Evolutionary conservation across 1,140 invertebrate species (phyloP).

Genomic region (Drosophila nigromelanica): DNA sequence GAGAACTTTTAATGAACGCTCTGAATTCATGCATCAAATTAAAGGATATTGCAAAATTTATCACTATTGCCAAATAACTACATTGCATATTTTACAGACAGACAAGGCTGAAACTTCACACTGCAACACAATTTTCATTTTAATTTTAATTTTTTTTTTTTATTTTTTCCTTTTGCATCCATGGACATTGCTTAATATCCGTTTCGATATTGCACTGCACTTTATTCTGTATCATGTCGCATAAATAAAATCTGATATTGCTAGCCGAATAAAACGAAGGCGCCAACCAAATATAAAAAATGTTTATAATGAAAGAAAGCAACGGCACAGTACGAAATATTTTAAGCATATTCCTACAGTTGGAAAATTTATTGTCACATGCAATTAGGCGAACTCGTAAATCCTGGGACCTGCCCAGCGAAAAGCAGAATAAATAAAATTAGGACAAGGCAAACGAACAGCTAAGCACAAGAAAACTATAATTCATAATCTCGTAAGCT

Average conservation of each 20-base stretch:
- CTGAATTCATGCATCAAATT: conserved; percentile 25
- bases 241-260: conserved; percentile 67
- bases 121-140: conserved; percentile 19
- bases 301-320: conserved; percentile 19
- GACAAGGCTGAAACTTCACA: conserved; percentile 5
- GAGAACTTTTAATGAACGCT: conserved; percentile 22
- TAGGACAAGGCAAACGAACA: conserved; percentile 42
- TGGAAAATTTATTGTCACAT: conserved; percentile 72
- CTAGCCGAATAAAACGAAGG: conserved; percentile 9
- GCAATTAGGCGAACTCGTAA: conserved; percentile 76
- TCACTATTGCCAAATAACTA: conserved; percentile 6
- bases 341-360: conserved; percentile 72
- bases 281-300: conserved; percentile 3
- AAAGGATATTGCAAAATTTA: conserved; percentile 34
- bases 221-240: conserved; percentile 61
- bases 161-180: neutral
- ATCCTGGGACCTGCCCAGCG: conserved; percentile 59
- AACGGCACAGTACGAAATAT: conserved; percentile 45
- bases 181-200: conserved; percentile 65
- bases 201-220: conserved; percentile 60
- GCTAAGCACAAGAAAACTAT: conserved; percentile 62
- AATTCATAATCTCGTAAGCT: conserved; percentile 69
- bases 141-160: neutral
- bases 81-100: conserved; percentile 2
- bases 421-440: conserved; percentile 71